phyloP scores from a whole-genome alignment of 2,113 vertebrate species.

The Colinus virginianus region DNA sequence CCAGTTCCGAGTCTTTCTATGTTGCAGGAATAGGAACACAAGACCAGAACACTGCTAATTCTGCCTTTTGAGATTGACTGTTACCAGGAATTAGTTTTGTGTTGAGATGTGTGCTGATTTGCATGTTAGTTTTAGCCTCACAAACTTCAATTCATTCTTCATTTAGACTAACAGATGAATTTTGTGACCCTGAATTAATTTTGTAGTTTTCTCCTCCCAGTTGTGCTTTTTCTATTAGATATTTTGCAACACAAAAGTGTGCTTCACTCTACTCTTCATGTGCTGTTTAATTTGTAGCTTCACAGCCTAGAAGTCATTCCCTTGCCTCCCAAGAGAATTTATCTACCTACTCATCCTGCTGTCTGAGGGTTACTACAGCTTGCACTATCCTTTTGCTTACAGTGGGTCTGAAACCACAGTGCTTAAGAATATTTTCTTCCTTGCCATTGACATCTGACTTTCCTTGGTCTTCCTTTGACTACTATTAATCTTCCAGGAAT shows the following conservation, averaged over 20 bases:
- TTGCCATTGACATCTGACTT: background rate
- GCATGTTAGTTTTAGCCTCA: background rate
- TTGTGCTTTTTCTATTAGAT: background rate
- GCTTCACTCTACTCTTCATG: background rate
- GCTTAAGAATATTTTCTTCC: background rate
- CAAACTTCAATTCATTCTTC: background rate
- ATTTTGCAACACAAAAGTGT: background rate
- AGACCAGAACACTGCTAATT: background rate
- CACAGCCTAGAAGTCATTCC: background rate
- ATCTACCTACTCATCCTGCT: background rate
- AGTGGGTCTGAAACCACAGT: fast-evolving
- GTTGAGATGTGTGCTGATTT: background rate
- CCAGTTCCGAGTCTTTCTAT: background rate
- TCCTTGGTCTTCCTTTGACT: background rate
- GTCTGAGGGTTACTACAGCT: background rate
- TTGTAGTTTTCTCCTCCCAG: background rate
- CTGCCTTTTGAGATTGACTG: background rate
- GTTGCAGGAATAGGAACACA: background rate
- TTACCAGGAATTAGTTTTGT: background rate
- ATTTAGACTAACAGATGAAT: background rate
- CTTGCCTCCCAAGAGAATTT: background rate
- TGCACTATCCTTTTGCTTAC: background rate
- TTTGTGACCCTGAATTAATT: background rate
- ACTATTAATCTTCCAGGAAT: background rate
- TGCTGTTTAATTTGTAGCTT: background rate